Conservation (phyloP, 1,140 invertebrate genomes). For the Diachasma alloeum region DNA sequence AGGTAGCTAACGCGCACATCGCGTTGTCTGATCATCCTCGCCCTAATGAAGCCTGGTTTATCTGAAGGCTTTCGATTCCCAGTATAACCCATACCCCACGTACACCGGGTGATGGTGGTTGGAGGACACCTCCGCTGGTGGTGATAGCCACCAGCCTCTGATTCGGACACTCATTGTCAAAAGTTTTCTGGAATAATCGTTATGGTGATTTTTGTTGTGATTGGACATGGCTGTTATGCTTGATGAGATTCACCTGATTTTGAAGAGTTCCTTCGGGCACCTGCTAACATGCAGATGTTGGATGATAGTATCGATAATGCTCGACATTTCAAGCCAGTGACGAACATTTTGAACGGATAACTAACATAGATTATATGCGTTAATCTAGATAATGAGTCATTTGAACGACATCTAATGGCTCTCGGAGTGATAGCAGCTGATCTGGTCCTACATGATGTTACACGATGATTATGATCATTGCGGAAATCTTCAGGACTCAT, state of each 20-base stretch:
- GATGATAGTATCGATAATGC: background rate
- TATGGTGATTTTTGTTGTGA: background rate
- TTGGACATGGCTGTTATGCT: background rate
- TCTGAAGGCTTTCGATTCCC: slow-evolving; percentile 65
- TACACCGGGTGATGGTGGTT: slow-evolving; percentile 31
- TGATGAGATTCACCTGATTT: background rate
- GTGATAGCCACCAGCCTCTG: slow-evolving; percentile 57
- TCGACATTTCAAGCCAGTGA: background rate
- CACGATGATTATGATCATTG: too few relatives aligned
- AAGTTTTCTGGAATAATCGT: slow-evolving; percentile 39
- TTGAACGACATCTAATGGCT: too few relatives aligned
- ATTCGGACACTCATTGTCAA: slow-evolving; percentile 55
- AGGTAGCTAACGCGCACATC: slow-evolving; percentile 40
- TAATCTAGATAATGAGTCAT: too few relatives aligned
- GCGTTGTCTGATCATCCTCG: slow-evolving; percentile 66
- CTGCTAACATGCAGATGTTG: background rate
- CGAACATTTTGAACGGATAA: background rate
- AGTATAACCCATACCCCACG: slow-evolving; percentile 63
- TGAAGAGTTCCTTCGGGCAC: background rate
- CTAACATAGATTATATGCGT: background rate
- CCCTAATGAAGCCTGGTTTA: slow-evolving; percentile 66
- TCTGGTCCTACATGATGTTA: too few relatives aligned
- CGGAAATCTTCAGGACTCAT: too few relatives aligned
- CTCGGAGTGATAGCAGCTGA: too few relatives aligned
- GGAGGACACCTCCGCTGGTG: slow-evolving; percentile 62